These are phyloP conservation scores for Petrocephalus schoutedeni DNA, from an alignment of 2,797 vertebrate species.

Conservation along the genomic window DNA sequence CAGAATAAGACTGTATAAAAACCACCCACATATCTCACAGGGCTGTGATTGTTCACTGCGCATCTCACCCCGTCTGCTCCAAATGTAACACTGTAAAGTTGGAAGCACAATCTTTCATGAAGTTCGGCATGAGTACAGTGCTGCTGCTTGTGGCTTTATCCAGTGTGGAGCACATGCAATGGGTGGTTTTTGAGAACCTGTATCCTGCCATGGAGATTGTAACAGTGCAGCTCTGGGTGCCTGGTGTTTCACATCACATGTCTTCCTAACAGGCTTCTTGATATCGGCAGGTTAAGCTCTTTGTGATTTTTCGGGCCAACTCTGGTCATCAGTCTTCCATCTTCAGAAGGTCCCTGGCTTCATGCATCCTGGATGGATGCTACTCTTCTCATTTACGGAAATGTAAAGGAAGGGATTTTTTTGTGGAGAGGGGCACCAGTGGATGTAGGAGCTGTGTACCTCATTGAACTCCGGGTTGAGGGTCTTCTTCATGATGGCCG, in stretches of 20 bases:
- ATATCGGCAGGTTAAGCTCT: not conserved
- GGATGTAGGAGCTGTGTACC: conserved; percentile 50
- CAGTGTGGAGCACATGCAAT: not conserved
- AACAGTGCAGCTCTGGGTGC: not conserved
- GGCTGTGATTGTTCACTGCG: no score
- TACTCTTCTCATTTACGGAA: not conserved
- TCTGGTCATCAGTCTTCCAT: not conserved
- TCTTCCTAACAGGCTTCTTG: not conserved
- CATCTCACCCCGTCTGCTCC: not conserved
- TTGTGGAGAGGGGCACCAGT: not conserved
- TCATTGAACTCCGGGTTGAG: conserved; percentile 85
- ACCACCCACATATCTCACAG: no score
- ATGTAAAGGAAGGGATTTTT: not conserved
- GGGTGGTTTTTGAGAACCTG: not conserved
- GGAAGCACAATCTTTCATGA: not conserved
- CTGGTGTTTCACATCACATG: not conserved
- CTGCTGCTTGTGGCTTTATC: not conserved
- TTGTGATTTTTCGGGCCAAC: not conserved
- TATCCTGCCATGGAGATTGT: not conserved
- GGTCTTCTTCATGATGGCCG: conserved; percentile 78
- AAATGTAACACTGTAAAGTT: not conserved
- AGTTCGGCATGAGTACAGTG: not conserved
- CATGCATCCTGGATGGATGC: not conserved
- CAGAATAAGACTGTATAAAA: not conserved
- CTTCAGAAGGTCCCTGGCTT: not conserved